phyloP scores from a whole-genome alignment of 2,113 vertebrate species.

The Channa argus region DNA sequence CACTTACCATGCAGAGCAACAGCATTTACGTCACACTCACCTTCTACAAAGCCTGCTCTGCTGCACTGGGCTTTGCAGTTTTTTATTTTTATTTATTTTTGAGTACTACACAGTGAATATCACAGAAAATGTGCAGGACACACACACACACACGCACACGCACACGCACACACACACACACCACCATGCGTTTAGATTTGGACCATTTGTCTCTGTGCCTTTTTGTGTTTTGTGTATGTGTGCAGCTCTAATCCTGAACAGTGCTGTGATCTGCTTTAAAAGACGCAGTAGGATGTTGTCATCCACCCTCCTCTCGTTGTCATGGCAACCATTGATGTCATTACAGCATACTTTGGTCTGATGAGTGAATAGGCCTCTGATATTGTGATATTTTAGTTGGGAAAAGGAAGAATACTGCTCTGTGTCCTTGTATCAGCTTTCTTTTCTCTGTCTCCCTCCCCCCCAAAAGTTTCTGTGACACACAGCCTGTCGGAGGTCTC shows the following conservation, averaged over 20 bases:
- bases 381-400: slow-evolving; percentile 58
- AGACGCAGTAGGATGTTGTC: slow-evolving; percentile 75
- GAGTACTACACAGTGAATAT: not conserved
- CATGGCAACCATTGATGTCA: slow-evolving; percentile 82
- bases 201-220: not conserved
- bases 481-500: slow-evolving; percentile 55
- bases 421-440: slow-evolving; percentile 37
- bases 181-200: too few relatives aligned
- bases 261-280: slow-evolving; percentile 60
- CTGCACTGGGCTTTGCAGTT: slow-evolving; percentile 13
- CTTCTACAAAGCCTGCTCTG: not conserved
- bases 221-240: slow-evolving; percentile 2
- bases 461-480: slow-evolving; percentile 43
- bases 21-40: slow-evolving; percentile 19
- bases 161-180: too few relatives aligned
- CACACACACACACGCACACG: too few relatives aligned
- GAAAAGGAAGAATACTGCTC: slow-evolving; percentile 21
- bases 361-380: slow-evolving; percentile 56
- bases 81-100: not conserved
- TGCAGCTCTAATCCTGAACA: slow-evolving; percentile 49
- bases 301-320: slow-evolving; percentile 71
- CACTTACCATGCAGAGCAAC: not conserved
- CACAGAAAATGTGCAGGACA: slow-evolving; percentile 3
- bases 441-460: slow-evolving; percentile 10
- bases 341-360: slow-evolving; percentile 65